Conservation (phyloP, 1,140 invertebrate species). For the Drosophila melanica region DNA sequence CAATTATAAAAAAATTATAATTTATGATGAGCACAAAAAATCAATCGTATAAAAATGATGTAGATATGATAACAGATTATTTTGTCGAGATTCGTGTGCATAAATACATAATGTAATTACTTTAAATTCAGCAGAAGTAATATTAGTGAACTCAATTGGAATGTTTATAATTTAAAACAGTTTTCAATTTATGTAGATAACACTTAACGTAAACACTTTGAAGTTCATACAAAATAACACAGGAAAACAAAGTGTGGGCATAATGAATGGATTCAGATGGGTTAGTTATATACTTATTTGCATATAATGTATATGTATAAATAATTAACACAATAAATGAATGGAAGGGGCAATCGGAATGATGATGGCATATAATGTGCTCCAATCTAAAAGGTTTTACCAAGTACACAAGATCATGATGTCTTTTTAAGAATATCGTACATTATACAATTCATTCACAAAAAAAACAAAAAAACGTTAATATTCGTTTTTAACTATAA, state of each 20-base stretch:
- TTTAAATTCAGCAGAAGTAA: slow-evolving; percentile 42
- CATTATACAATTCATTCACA: neutral
- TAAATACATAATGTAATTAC: neutral
- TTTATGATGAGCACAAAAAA: neutral
- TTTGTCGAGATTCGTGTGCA: neutral
- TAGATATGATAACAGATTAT: neutral
- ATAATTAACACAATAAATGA: slow-evolving; percentile 32
- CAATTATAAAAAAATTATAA: neutral
- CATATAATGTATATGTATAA: slow-evolving; percentile 14
- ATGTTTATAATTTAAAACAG: slow-evolving; percentile 42
- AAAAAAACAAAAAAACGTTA: neutral
- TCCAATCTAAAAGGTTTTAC: neutral
- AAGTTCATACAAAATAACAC: slow-evolving; percentile 33
- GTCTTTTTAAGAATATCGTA: slow-evolving; percentile 10
- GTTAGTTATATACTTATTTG: slow-evolving; percentile 41
- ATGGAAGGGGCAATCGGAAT: slow-evolving; percentile 52
- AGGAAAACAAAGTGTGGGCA: slow-evolving; percentile 1
- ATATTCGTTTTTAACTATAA: neutral
- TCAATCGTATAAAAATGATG: slow-evolving; percentile 6
- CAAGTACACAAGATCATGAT: slow-evolving; percentile 8
- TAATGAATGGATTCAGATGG: neutral
- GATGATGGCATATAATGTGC: slow-evolving; percentile 19
- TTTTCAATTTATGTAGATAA: slow-evolving; percentile 47
- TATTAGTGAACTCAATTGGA: slow-evolving; percentile 40
- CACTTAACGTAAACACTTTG: slow-evolving; percentile 53